A percentile compares a stretch with the other conserved stretches of the same genome.
phyloP scores from a whole-genome alignment of 2,797 vertebrate genomes.

The Lutjanus campechanus region DNA sequence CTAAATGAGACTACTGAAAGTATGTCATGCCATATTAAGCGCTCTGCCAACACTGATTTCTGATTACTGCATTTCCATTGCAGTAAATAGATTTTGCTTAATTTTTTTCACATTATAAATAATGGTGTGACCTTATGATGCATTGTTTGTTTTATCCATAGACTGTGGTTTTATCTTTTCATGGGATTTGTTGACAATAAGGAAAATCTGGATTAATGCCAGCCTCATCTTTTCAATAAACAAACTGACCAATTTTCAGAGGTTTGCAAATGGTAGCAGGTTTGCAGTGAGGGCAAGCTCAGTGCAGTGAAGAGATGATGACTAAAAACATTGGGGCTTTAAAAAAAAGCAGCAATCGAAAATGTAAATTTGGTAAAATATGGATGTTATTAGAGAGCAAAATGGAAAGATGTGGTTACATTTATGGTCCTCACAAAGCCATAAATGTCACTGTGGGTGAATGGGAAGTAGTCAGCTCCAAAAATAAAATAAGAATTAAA shows the following conservation, averaged over 20 bases:
- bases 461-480: not conserved
- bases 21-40: no score
- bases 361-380: not conserved
- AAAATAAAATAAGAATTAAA: not conserved
- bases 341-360: not conserved
- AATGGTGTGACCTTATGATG: not conserved
- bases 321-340: not conserved
- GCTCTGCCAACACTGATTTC: not conserved
- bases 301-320: not conserved
- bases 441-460: conserved; percentile 30
- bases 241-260: conserved; percentile 15
- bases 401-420: conserved; percentile 32
- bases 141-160: not conserved
- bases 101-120: not conserved
- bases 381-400: not conserved
- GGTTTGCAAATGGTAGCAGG: not conserved
- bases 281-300: conserved; percentile 40
- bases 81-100: not conserved
- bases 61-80: not conserved
- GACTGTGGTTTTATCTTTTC: not conserved
- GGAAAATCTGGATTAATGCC: not conserved
- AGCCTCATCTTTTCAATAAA: not conserved
- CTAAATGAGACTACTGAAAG: no score
- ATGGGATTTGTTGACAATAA: not conserved
- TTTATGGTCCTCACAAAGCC: conserved; percentile 35